Evolutionary conservation across 2,113 vertebrate genomes (phyloP).

Genomic region (Gasterosteus aculeatus): DNA sequence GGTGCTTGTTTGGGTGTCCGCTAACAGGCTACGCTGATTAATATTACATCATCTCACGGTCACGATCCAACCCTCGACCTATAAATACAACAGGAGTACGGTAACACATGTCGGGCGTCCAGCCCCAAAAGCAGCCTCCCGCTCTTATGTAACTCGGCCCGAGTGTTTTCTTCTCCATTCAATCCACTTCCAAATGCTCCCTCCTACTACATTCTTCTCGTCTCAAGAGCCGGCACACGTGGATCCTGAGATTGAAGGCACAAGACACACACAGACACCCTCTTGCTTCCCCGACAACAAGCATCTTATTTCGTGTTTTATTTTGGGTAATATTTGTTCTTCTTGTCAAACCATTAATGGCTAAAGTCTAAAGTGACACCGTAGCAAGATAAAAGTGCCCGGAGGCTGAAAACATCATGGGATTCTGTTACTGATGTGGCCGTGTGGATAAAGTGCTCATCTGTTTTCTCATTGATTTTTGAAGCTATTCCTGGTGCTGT

Average conservation of each 20-base stretch:
- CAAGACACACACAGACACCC: not conserved
- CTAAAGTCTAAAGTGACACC: conserved; percentile 15
- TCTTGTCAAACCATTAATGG: not conserved
- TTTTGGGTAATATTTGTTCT: not conserved
- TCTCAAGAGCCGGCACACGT: conserved; percentile 23
- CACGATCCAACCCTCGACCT: conserved; percentile 48
- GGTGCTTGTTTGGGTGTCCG: conserved; percentile 64
- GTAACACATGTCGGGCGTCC: conserved; percentile 28
- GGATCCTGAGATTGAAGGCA: conserved; percentile 33
- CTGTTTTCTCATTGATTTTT: conserved; percentile 42
- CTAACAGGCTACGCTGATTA: conserved; percentile 68
- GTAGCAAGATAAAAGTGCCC: not conserved
- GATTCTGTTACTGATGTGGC: conserved; percentile 38
- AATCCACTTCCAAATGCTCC: conserved; percentile 38
- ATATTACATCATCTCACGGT: conserved; percentile 70
- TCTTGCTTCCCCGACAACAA: not conserved
- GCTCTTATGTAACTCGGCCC: conserved; percentile 44
- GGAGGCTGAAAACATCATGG: conserved; percentile 9
- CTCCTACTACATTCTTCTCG: conserved; percentile 24
- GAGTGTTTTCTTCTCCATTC: conserved; percentile 31
- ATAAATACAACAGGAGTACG: conserved; percentile 63
- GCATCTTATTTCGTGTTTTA: not conserved
- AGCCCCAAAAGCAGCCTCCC: conserved; percentile 23
- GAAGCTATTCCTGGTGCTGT: conserved; percentile 30
- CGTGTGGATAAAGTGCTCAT: conserved; percentile 2